These are phyloP conservation scores for Lepisosteus osseus DNA, from an alignment of 2,113 vertebrate genomes.

Conservation along the genomic window DNA sequence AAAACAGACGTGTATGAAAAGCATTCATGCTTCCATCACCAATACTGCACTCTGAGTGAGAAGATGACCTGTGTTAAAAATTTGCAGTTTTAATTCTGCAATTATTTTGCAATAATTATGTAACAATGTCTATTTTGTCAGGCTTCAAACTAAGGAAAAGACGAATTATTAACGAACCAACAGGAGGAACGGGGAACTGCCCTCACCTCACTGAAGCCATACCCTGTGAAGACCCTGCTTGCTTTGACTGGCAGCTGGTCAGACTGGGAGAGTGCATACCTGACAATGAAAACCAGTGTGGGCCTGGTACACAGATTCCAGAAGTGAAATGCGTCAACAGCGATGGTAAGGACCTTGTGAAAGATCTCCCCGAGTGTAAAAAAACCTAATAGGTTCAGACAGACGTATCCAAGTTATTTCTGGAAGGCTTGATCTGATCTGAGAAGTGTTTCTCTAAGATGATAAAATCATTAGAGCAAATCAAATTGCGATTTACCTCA, in stretches of 20 bases:
- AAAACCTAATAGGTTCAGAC: too few species aligned
- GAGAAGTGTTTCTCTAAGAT: too few species aligned
- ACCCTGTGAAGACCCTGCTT: constrained; percentile 89
- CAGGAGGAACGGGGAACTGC: constrained; percentile 79
- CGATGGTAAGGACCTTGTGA: constrained; percentile 69
- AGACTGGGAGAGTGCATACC: constrained; percentile 80
- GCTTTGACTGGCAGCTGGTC: constrained; percentile 78
- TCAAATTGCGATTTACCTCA: too few species aligned
- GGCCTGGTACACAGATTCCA: constrained; percentile 74
- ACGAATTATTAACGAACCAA: constrained; percentile 77
- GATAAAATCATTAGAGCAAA: too few species aligned
- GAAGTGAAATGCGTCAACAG: constrained; percentile 78
- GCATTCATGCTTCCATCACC: too few species aligned
- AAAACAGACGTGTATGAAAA: too few species aligned
- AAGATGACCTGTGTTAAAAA: too few species aligned
- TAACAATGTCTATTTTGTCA: constrained; percentile 34
- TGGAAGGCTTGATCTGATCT: too few species aligned
- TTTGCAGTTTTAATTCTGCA: too few species aligned
- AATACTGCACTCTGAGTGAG: too few species aligned
- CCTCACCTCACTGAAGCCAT: constrained; percentile 90
- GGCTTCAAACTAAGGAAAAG: constrained; percentile 91
- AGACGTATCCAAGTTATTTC: too few species aligned
- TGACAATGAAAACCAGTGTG: constrained; percentile 74
- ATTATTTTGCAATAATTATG: too few species aligned
- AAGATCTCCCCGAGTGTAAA: neutral